Percentiles rank a stretch among this genome's conserved stretches.
phyloP scores from a whole-genome alignment of 2,113 vertebrate genomes.

The Lampris megalopsis region DNA sequence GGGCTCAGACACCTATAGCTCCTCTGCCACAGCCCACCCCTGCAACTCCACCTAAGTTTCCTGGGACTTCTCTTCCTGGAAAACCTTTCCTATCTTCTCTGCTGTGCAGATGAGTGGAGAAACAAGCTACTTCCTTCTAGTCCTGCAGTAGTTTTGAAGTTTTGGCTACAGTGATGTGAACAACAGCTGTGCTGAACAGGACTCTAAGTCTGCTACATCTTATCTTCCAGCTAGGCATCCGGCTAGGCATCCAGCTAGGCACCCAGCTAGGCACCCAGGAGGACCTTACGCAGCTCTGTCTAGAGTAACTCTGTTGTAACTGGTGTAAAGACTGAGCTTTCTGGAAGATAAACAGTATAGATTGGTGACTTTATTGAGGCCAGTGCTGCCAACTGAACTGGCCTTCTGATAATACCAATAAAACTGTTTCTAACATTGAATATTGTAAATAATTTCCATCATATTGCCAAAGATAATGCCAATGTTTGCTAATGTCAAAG shows the following conservation, averaged over 20 bases:
- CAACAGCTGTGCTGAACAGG: conserved; percentile 45
- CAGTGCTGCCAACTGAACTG: background rate
- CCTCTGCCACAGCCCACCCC: conserved; percentile 84
- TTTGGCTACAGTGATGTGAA: conserved; percentile 39
- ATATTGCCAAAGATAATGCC: conserved; percentile 13
- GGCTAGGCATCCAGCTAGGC: conserved; percentile 22
- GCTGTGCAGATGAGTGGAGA: background rate
- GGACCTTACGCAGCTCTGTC: conserved; percentile 16
- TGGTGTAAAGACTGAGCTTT: conserved; percentile 11
- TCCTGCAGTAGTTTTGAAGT: conserved; percentile 11
- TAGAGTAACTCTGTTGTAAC: background rate
- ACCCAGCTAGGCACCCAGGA: conserved; percentile 38
- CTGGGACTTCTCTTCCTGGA: conserved; percentile 75
- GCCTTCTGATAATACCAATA: conserved; percentile 4
- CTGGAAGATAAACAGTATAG: background rate
- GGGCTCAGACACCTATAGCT: conserved; percentile 84
- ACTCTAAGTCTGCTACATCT: conserved; percentile 22
- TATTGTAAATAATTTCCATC: conserved; percentile 60
- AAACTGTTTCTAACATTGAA: conserved; percentile 40
- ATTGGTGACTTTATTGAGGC: background rate
- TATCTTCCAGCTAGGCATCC: conserved; percentile 22
- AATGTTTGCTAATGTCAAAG: conserved; percentile 4
- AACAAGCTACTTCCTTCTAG: conserved; percentile 16
- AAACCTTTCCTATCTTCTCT: conserved; percentile 56
- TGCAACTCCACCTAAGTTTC: conserved; percentile 74